phyloP scores from a whole-genome alignment of 2,797 vertebrate genomes.

The Anisognathus igniventris region DNA sequence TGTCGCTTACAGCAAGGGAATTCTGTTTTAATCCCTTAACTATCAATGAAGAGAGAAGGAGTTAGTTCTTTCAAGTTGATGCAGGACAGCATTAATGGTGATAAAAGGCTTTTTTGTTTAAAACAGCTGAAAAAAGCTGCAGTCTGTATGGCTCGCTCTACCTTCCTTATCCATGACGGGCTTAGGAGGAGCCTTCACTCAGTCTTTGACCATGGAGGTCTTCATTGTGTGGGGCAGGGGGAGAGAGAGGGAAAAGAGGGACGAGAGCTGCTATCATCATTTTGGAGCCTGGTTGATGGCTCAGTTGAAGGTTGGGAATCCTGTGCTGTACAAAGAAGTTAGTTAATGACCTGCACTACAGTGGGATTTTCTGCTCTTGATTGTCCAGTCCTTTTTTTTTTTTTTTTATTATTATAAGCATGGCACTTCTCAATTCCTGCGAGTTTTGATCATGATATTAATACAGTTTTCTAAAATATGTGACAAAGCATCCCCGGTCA shows the following conservation, averaged over 20 bases:
- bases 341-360: background rate
- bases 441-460: background rate
- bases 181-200: background rate
- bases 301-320: background rate
- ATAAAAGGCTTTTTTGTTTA: slow-evolving; percentile 24
- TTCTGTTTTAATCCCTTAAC: background rate
- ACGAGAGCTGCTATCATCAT: background rate
- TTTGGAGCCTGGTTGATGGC: background rate
- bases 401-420: background rate
- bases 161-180: background rate
- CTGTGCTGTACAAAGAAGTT: background rate
- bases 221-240: background rate
- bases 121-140: background rate
- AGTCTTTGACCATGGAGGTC: background rate
- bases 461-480: background rate
- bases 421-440: background rate
- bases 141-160: background rate
- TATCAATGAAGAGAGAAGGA: background rate
- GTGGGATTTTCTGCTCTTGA: background rate
- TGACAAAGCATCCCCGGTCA: background rate
- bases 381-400: background rate
- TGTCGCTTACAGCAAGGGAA: background rate
- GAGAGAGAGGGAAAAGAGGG: background rate
- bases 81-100: background rate
- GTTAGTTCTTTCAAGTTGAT: slow-evolving; percentile 33